Evolutionary conservation across 2,113 vertebrate genomes (phyloP).

Genomic region (Canis aureus): DNA sequence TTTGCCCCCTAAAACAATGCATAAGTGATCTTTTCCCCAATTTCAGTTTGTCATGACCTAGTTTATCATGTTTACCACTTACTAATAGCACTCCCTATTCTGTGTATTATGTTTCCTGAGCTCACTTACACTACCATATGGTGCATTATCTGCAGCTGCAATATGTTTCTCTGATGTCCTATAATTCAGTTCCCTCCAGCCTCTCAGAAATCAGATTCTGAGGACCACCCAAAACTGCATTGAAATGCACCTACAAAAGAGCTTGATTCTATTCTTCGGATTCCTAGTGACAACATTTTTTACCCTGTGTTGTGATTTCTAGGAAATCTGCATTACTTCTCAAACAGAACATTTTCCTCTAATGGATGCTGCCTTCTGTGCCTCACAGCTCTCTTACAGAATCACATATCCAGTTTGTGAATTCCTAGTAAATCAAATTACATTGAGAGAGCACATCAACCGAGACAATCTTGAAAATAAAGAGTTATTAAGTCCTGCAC

Average conservation of each 20-base stretch:
- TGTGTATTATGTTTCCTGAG: slow-evolving; percentile 12
- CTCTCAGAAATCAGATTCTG: slow-evolving; percentile 1
- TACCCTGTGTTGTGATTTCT: neutral
- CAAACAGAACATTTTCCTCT: slow-evolving; percentile 7
- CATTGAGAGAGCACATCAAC: neutral
- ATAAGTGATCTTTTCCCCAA: slow-evolving; percentile 37
- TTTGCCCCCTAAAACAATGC: neutral
- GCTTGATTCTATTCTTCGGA: neutral
- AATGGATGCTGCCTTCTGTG: slow-evolving; percentile 27
- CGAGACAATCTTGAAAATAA: slow-evolving; percentile 59
- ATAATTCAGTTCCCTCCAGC: neutral
- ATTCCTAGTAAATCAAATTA: slow-evolving; percentile 60
- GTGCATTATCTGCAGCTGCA: neutral
- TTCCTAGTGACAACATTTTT: slow-evolving; percentile 63
- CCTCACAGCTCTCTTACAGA: slow-evolving; percentile 29
- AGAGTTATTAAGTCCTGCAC: slow-evolving; percentile 41
- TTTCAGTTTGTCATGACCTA: slow-evolving; percentile 57
- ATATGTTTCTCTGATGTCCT: neutral
- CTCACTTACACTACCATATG: neutral
- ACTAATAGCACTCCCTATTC: slow-evolving; percentile 59
- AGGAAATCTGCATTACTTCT: neutral
- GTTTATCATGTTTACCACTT: slow-evolving; percentile 53
- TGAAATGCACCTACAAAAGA: slow-evolving; percentile 30
- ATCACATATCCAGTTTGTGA: slow-evolving; percentile 4
- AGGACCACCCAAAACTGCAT: neutral